Percentiles rank a stretch among this genome's conserved stretches.
Conservation (phyloP, 2,113 vertebrate genomes). For the Scytalopus superciliaris region DNA sequence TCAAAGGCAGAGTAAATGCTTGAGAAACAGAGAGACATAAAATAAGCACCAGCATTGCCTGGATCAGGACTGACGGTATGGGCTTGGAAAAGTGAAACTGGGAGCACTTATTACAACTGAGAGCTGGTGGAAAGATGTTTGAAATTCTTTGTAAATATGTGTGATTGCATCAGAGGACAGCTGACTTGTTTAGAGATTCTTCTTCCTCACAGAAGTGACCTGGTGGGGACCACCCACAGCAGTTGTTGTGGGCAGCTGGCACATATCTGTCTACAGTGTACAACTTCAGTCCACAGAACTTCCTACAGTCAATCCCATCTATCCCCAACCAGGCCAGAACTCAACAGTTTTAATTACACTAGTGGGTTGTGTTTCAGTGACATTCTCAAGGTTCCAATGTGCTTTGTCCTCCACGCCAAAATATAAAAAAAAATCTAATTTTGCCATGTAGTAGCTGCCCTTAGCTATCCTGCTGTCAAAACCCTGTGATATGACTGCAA, state of each 20-base stretch:
- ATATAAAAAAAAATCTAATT: not conserved
- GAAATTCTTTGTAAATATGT: not conserved
- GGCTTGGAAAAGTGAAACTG: not conserved
- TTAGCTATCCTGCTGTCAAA: not conserved
- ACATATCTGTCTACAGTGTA: not conserved
- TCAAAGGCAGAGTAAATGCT: not conserved
- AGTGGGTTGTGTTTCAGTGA: not conserved
- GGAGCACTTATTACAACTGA: not conserved
- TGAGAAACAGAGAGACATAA: not conserved
- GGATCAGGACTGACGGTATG: not conserved
- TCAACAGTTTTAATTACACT: not conserved
- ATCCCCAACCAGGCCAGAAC: no score
- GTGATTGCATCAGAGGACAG: not conserved
- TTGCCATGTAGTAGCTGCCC: not conserved
- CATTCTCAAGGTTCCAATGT: not conserved
- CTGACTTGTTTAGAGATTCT: not conserved
- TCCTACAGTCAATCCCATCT: not conserved
- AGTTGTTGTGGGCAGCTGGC: not conserved
- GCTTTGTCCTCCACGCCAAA: not conserved
- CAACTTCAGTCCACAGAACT: not conserved
- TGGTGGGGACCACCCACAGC: fast-evolving
- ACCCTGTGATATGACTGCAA: not conserved
- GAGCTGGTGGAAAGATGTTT: not conserved
- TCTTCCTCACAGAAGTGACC: not conserved
- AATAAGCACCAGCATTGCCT: not conserved